Conservation (phyloP, 1,140 invertebrate species). For the Stegodyphus dumicola region DNA sequence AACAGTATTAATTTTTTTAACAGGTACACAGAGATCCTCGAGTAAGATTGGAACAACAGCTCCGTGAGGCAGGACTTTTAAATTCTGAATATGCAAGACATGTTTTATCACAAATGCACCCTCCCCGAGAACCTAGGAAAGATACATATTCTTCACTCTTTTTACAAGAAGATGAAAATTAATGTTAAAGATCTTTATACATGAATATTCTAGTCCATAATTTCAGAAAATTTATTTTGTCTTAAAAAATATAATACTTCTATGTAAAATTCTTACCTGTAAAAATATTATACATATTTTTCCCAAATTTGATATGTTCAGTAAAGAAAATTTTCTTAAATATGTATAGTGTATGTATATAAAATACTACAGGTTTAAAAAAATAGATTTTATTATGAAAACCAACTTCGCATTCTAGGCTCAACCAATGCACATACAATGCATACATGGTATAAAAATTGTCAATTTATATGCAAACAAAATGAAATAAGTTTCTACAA, state of each 20-base stretch:
- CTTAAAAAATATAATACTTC: not conserved
- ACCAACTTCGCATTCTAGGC: too few species aligned
- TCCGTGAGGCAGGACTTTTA: constrained; percentile 50
- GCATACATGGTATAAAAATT: not conserved
- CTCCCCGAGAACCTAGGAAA: constrained; percentile 49
- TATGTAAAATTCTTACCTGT: not conserved
- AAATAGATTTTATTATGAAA: too few species aligned
- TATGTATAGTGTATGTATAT: too few species aligned
- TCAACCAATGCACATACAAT: not conserved
- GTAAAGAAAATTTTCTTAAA: too few species aligned
- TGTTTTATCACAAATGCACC: constrained; percentile 49
- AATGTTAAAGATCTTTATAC: not conserved
- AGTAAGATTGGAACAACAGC: constrained; percentile 53
- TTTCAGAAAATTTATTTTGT: constrained; percentile 2
- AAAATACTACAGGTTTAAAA: too few species aligned
- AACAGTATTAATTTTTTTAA: not conserved
- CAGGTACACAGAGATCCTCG: constrained; percentile 54
- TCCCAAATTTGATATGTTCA: too few species aligned
- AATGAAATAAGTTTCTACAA: constrained; percentile 18
- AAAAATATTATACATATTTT: too few species aligned
- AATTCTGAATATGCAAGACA: constrained; percentile 57
- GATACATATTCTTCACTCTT: constrained; percentile 52
- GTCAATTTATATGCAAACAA: not conserved
- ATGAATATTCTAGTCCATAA: not conserved
- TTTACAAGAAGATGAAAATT: constrained; percentile 29